Conservation (phyloP, 2,888 invertebrate species). For the Rambutsinella grinnellia region DNA sequence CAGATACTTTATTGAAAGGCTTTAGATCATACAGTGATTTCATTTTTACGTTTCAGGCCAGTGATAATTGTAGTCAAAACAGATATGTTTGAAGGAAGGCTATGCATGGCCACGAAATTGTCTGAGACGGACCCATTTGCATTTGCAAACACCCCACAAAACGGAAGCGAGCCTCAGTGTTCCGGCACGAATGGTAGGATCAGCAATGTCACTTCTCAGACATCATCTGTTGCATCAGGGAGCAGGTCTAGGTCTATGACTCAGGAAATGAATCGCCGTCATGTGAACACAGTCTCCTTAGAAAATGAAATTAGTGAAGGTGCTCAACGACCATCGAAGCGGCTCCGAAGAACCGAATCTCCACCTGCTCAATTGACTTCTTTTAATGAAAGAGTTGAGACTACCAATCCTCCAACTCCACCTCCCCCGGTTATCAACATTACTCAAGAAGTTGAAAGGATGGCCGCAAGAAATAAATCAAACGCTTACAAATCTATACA, state of each 20-base stretch:
- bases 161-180: not conserved
- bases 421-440: not conserved
- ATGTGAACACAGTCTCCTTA: not conserved
- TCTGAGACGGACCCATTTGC: constrained; percentile 16
- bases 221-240: not conserved
- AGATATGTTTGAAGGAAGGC: constrained; percentile 43
- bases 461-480: constrained; percentile 4
- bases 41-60: constrained; percentile 39
- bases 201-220: constrained; percentile 39
- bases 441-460: not conserved
- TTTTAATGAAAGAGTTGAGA: not conserved
- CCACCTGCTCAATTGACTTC: not conserved
- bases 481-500: constrained; percentile 5
- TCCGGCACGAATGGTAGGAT: constrained; percentile 24
- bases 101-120: constrained; percentile 38
- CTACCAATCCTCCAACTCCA: not conserved
- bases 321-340: constrained; percentile 12
- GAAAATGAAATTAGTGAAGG: not conserved
- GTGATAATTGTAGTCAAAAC: constrained; percentile 38
- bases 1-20: too few species aligned
- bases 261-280: constrained; percentile 19
- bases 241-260: not conserved
- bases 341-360: constrained; percentile 23
- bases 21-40: too few species aligned
- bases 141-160: constrained; percentile 2